These are phyloP conservation scores for Anas capensis DNA, from an alignment of 2,797 vertebrate genomes.

Conservation along the genomic window DNA sequence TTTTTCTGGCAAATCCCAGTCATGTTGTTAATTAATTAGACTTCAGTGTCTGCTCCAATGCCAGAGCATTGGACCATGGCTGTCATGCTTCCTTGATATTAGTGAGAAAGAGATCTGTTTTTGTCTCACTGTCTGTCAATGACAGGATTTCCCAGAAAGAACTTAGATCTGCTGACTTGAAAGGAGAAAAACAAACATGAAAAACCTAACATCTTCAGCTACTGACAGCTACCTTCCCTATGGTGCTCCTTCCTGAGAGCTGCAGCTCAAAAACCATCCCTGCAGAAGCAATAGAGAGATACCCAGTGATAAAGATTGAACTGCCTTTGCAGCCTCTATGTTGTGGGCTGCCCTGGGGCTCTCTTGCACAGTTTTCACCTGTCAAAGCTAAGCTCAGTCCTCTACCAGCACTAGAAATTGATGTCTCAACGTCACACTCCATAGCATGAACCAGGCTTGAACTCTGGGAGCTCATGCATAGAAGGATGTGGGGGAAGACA, in stretches of 20 bases:
- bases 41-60: not conserved
- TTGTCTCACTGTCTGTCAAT: not conserved
- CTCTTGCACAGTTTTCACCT: not conserved
- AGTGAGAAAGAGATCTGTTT: not conserved
- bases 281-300: not conserved
- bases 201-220: not conserved
- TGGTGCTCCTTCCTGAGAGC: not conserved
- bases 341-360: not conserved
- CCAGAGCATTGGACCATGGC: not conserved
- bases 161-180: not conserved
- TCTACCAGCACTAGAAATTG: not conserved
- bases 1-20: conserved; percentile 18
- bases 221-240: not conserved
- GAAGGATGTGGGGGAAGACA: not conserved
- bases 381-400: not conserved
- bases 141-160: not conserved
- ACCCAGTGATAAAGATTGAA: not conserved
- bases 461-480: not conserved
- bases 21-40: not conserved
- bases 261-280: not conserved
- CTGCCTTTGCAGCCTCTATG: not conserved
- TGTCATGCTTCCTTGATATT: not conserved
- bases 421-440: not conserved
- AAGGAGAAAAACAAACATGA: not conserved
- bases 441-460: not conserved